Percentiles rank a stretch among this genome's conserved stretches.
Evolutionary conservation across 2,113 vertebrate species (phyloP).

Genomic region (Electrona antarctica): DNA sequence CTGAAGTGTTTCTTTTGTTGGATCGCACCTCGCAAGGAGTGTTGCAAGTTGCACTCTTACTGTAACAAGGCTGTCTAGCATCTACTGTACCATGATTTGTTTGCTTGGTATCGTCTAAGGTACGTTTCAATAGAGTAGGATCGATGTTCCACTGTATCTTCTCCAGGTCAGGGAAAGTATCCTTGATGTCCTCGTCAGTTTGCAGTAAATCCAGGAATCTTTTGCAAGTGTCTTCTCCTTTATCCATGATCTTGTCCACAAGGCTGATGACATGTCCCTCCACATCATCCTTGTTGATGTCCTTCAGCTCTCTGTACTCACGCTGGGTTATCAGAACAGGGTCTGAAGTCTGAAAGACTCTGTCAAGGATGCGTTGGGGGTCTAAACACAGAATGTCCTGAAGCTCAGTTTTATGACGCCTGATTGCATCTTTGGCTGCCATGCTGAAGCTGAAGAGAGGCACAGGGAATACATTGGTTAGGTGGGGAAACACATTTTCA

Average conservation of each 20-base stretch:
- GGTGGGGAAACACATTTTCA: no score
- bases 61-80: no score
- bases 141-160: neutral
- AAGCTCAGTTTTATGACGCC: conserved; percentile 47
- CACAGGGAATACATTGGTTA: no score
- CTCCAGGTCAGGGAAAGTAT: conserved; percentile 37
- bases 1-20: no score
- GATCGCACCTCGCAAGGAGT: no score
- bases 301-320: conserved; percentile 61
- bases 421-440: conserved; percentile 36
- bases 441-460: conserved; percentile 34
- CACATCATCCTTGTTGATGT: neutral
- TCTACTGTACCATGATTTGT: no score
- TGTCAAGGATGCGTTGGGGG: conserved; percentile 46
- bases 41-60: no score
- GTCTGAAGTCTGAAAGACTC: neutral
- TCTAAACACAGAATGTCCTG: conserved; percentile 32
- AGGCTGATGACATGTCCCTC: conserved; percentile 41
- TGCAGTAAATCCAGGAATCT: conserved; percentile 63
- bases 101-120: neutral
- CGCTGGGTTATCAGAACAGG: conserved; percentile 46
- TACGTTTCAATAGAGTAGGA: neutral
- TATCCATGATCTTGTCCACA: conserved; percentile 67
- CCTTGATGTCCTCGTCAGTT: conserved; percentile 11
- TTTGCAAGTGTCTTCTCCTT: conserved; percentile 53